A percentile compares a stretch with the other conserved stretches of the same genome.
These are phyloP conservation scores for Drosophila nr. perissopoda DNA, from an alignment of 2,888 invertebrate genomes.

Conservation along the genomic window DNA sequence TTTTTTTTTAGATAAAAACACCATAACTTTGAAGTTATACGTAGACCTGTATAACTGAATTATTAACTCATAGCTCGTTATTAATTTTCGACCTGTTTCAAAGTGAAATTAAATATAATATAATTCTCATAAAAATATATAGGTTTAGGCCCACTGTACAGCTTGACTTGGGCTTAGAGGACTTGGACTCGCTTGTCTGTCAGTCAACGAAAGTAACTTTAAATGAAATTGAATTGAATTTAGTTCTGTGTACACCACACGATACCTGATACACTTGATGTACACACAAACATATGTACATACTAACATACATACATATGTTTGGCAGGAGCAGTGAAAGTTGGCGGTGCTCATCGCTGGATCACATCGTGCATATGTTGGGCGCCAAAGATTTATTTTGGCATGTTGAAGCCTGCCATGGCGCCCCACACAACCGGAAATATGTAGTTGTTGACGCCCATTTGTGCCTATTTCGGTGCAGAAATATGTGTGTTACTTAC, in stretches of 20 bases:
- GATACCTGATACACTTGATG: slow-evolving; percentile 55
- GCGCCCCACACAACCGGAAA: slow-evolving; percentile 75
- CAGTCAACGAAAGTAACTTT: slow-evolving; percentile 79
- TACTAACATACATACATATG: slow-evolving; percentile 2
- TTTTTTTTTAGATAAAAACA: not conserved
- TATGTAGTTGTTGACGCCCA: slow-evolving; percentile 80
- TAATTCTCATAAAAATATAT: not conserved
- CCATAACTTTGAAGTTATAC: not conserved
- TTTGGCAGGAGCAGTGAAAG: slow-evolving; percentile 60
- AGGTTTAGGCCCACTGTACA: slow-evolving; percentile 40
- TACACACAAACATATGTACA: not conserved
- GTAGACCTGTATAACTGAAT: too few species aligned
- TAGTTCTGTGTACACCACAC: slow-evolving; percentile 77
- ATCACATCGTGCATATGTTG: slow-evolving; percentile 36
- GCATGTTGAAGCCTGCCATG: slow-evolving; percentile 69
- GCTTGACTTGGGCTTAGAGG: slow-evolving; percentile 48
- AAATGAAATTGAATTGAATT: slow-evolving; percentile 82
- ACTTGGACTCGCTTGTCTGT: slow-evolving; percentile 73
- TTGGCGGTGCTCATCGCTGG: slow-evolving; percentile 40
- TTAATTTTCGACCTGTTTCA: not conserved
- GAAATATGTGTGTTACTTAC: slow-evolving; percentile 27
- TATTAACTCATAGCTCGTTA: too few species aligned
- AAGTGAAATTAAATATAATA: not conserved
- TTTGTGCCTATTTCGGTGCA: slow-evolving; percentile 62
- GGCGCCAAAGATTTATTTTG: slow-evolving; percentile 43